phyloP scores from a whole-genome alignment of 1,140 invertebrate genomes.

The Bombus pyrosoma region DNA sequence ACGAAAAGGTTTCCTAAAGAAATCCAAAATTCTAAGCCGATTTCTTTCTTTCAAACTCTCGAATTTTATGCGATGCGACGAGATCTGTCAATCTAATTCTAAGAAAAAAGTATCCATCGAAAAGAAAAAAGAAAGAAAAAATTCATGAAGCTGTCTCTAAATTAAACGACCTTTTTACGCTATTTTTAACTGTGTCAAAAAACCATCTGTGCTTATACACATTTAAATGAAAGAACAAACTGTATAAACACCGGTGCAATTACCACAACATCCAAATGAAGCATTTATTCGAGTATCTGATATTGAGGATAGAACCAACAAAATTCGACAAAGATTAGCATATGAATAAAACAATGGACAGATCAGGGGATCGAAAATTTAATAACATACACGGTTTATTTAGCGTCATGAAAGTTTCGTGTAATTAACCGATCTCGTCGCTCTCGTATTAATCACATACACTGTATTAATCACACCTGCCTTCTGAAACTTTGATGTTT shows the following conservation, averaged over 20 bases:
- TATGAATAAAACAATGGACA: background rate
- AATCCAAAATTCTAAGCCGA: too few relatives aligned
- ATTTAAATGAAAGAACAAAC: background rate
- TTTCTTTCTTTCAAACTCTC: too few relatives aligned
- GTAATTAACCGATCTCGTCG: slow-evolving; percentile 9
- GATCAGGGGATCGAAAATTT: background rate
- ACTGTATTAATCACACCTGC: slow-evolving; percentile 53
- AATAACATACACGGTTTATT: background rate
- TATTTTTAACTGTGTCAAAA: background rate
- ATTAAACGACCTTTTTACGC: background rate
- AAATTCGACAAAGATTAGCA: background rate
- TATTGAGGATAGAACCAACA: background rate
- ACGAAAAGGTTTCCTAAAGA: background rate
- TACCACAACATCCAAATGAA: background rate
- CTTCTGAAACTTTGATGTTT: slow-evolving; percentile 52
- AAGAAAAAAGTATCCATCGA: background rate
- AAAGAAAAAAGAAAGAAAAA: background rate
- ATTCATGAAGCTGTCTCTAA: background rate
- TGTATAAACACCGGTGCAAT: background rate
- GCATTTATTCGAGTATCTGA: background rate
- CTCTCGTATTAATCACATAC: slow-evolving; percentile 20
- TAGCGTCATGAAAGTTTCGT: background rate
- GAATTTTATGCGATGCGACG: too few relatives aligned
- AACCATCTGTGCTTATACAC: background rate
- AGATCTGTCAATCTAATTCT: background rate